Conservation (phyloP, 30 jellyfish, hydroid and myxozoan species). For the Hydractinia symbiolongicarpus region DNA sequence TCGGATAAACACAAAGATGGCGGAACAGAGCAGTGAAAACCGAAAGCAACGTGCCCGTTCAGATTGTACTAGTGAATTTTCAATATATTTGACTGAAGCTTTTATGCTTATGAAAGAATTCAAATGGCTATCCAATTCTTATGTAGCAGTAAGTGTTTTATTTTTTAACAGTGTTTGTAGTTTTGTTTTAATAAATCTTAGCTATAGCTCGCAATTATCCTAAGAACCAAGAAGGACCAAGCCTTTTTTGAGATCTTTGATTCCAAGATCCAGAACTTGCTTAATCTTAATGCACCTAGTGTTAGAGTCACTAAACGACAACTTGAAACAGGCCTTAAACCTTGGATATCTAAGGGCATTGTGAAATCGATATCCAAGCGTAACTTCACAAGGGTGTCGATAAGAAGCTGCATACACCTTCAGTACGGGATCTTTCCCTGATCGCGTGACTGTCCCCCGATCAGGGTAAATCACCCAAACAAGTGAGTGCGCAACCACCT, state of each 20-base stretch:
- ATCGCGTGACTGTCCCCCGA: no score
- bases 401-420: no score
- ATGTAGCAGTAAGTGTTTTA: conserved; percentile 39
- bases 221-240: not conserved
- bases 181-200: not conserved
- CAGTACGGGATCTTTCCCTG: no score
- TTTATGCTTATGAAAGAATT: conserved; percentile 23
- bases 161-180: not conserved
- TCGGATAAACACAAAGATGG: no score
- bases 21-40: no score
- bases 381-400: no score
- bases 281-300: not conserved
- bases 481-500: no score
- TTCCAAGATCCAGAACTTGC: not conserved
- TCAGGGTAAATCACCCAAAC: no score
- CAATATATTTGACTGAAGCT: conserved; percentile 19
- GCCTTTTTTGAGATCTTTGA: conserved; percentile 6
- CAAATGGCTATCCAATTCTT: conserved; percentile 35
- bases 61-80: no score
- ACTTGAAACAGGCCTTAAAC: not conserved
- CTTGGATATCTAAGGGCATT: not conserved
- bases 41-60: no score
- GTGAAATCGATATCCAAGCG: conserved; percentile 2
- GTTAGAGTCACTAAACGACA: not conserved
- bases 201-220: no score